Percentiles rank a stretch among this genome's conserved stretches.
Conservation (phyloP, 2,797 vertebrate species). For the Cyclura pinguis region DNA sequence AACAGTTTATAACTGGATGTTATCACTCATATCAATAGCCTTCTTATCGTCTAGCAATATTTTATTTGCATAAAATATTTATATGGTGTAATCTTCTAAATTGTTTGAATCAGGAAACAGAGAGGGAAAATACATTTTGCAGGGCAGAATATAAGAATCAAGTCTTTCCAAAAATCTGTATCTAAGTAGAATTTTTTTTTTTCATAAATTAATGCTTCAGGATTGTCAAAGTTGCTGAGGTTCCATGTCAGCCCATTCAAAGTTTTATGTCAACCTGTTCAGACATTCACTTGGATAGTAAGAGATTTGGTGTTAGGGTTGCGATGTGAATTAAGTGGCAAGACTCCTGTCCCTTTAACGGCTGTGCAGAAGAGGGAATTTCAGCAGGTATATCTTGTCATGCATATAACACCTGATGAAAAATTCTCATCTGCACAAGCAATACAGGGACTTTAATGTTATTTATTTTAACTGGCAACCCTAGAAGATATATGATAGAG, state of each 20-base stretch:
- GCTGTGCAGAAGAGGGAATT: too few species aligned
- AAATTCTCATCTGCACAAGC: too few species aligned
- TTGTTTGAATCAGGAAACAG: neutral
- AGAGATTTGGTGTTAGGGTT: too few species aligned
- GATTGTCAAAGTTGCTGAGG: neutral
- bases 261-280: neutral
- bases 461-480: too few species aligned
- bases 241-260: neutral
- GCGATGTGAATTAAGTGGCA: too few species aligned
- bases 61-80: neutral
- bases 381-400: too few species aligned
- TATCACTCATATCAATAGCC: neutral
- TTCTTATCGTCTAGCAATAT: neutral
- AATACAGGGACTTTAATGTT: too few species aligned
- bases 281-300: neutral
- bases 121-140: neutral
- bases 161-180: neutral
- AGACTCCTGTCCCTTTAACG: too few species aligned
- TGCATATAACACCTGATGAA: too few species aligned
- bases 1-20: neutral
- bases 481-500: neutral
- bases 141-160: neutral
- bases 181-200: neutral
- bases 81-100: neutral
- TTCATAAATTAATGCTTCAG: neutral